Conservation (phyloP, 2,797 vertebrate species). For the Typhlichthys eigenmanni region DNA sequence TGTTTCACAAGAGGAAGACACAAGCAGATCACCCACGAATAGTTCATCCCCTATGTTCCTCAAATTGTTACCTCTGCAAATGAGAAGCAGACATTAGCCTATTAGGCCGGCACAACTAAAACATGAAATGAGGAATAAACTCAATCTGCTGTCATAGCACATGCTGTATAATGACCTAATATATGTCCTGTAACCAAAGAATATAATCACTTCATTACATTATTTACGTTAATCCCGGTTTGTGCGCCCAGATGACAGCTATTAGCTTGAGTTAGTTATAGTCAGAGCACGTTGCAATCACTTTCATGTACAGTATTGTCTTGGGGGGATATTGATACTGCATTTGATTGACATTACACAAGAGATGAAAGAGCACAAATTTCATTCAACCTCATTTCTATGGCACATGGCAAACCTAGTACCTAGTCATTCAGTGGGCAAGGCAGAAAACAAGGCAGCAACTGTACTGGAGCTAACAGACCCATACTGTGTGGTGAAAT, state of each 20-base stretch:
- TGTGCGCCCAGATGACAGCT: conserved; percentile 25
- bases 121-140: conserved; percentile 5
- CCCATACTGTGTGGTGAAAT: conserved; percentile 22
- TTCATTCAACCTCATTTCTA: conserved; percentile 14
- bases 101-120: conserved; percentile 1
- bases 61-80: conserved; percentile 7
- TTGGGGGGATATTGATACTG: conserved; percentile 21
- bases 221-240: conserved; percentile 31
- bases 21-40: not conserved
- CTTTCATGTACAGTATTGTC: conserved; percentile 22
- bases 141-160: conserved; percentile 20
- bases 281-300: not conserved
- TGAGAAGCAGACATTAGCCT: conserved; percentile 6
- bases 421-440: conserved; percentile 8
- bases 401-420: conserved; percentile 19
- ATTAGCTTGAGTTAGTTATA: conserved; percentile 29
- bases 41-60: not conserved
- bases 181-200: conserved; percentile 19
- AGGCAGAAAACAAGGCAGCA: conserved; percentile 13
- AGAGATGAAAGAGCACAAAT: conserved; percentile 17
- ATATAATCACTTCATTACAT: conserved; percentile 39
- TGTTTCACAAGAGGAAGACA: not conserved
- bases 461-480: not conserved
- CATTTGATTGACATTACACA: conserved; percentile 30
- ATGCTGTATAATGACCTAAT: not conserved